These are phyloP conservation scores for Leucozona laternaria DNA, from an alignment of 2,888 invertebrate genomes.

Conservation along the genomic window DNA sequence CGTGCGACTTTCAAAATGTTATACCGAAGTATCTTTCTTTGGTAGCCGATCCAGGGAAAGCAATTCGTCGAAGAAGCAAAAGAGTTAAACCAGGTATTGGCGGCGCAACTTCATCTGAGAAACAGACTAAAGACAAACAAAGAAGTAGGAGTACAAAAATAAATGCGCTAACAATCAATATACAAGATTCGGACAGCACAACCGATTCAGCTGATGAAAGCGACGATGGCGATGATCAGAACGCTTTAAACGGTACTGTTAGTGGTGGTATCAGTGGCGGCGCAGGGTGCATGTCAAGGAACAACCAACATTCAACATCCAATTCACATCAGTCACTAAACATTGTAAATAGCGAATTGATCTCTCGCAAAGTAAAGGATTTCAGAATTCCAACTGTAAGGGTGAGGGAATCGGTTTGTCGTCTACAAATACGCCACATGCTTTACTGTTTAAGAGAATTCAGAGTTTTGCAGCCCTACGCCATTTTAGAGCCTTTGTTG, in stretches of 20 bases:
- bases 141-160: conserved; percentile 57
- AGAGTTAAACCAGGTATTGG: conserved; percentile 36
- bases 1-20: conserved; percentile 80
- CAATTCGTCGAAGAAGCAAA: conserved; percentile 78
- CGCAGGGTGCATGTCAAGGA: conserved; percentile 49
- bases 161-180: conserved; percentile 44
- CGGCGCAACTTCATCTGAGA: conserved; percentile 16
- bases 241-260: conserved; percentile 71
- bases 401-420: conserved; percentile 80
- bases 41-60: conserved; percentile 82
- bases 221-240: conserved; percentile 75
- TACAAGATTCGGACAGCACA: conserved; percentile 78
- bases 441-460: conserved; percentile 81
- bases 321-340: conserved; percentile 80
- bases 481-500: conserved; percentile 80
- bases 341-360: conserved; percentile 80
- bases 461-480: conserved; percentile 80
- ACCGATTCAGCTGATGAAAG: conserved; percentile 80
- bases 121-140: conserved; percentile 41
- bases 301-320: conserved; percentile 47
- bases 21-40: conserved; percentile 82
- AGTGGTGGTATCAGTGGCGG: conserved; percentile 65
- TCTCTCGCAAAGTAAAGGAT: conserved; percentile 80
- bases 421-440: conserved; percentile 81
- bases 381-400: conserved; percentile 81